These are phyloP conservation scores for Berghia stephanieae DNA, from an alignment of 1,140 invertebrate genomes.

Conservation along the genomic window DNA sequence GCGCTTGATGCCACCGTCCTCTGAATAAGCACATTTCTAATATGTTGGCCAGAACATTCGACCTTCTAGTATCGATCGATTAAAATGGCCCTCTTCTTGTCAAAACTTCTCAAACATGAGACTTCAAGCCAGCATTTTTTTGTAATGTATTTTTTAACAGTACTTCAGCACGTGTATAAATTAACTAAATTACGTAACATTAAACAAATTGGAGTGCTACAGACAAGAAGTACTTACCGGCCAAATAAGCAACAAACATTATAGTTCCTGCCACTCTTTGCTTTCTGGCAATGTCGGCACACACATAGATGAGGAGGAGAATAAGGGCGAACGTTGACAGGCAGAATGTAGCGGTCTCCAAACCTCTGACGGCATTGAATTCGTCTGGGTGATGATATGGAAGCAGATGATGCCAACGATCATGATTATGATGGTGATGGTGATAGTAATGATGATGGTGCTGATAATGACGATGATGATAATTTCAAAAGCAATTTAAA, in stretches of 20 bases:
- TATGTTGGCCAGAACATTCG: too few species aligned
- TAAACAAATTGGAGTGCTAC: too few species aligned
- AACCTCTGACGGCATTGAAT: constrained; percentile 33
- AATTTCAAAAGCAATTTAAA: background rate
- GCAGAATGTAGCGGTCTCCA: constrained; percentile 36
- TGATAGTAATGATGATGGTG: background rate
- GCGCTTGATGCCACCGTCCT: too few species aligned
- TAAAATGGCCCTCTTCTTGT: too few species aligned
- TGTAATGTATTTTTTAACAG: too few species aligned
- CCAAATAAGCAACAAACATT: constrained; percentile 36
- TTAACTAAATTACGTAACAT: too few species aligned
- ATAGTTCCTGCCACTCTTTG: constrained; percentile 34
- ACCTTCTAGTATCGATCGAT: too few species aligned
- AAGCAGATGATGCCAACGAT: background rate
- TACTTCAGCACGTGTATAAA: too few species aligned
- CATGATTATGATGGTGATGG: background rate
- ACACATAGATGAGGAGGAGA: constrained; percentile 28
- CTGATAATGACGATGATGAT: background rate
- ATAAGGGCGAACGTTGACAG: constrained; percentile 22
- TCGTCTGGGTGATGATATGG: constrained; percentile 10
- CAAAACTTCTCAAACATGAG: too few species aligned
- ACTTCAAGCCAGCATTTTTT: too few species aligned
- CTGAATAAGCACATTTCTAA: too few species aligned
- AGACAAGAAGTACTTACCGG: constrained; percentile 32
- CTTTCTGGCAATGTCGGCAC: constrained; percentile 6